Conservation (phyloP, 2,113 vertebrate genomes). For the Corythornis cristatus region DNA sequence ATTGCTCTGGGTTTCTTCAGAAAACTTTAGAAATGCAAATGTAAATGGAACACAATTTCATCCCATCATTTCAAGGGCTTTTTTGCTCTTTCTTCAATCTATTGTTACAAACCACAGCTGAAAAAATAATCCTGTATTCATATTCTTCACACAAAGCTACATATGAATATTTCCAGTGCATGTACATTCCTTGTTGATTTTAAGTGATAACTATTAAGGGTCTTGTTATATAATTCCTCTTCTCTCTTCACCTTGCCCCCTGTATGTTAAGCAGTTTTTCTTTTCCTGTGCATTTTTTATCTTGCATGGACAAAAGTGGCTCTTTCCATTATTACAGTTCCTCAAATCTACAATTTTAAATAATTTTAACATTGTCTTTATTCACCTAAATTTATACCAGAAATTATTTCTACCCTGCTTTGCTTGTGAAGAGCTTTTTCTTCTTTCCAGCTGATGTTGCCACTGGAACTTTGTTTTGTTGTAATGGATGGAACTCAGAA, state of each 20-base stretch:
- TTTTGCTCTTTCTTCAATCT: not conserved
- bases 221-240: not conserved
- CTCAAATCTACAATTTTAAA: not conserved
- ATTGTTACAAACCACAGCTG: not conserved
- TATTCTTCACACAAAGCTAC: not conserved
- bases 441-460: slow-evolving; percentile 28
- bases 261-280: not conserved
- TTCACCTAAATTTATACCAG: slow-evolving; percentile 3
- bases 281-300: not conserved
- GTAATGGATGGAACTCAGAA: slow-evolving; percentile 43
- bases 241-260: not conserved
- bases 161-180: not conserved
- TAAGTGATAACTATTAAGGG: not conserved
- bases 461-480: slow-evolving; percentile 13
- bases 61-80: not conserved
- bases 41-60: not conserved
- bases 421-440: slow-evolving; percentile 8
- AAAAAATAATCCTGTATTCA: not conserved
- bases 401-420: not conserved
- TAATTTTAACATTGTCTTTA: not conserved
- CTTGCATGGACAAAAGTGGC: not conserved
- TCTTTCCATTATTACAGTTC: not conserved
- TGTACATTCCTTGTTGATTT: not conserved
- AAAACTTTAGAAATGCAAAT: not conserved
- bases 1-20: not conserved